Evolutionary conservation across 53 echinoderm and acorn worm species (phyloP).

Genomic region (Actinopyga echinites): DNA sequence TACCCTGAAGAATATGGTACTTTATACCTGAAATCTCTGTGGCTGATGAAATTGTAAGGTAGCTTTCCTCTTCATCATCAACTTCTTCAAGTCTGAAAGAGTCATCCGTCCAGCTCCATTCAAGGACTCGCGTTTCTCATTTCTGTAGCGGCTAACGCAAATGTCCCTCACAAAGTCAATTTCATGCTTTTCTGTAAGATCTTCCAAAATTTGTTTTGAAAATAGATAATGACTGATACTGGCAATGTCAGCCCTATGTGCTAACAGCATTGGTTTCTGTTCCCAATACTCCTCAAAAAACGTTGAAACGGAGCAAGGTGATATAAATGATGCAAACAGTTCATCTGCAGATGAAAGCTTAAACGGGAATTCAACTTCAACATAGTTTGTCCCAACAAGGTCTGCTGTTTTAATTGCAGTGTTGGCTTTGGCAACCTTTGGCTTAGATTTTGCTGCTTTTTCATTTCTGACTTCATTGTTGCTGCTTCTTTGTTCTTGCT

Average conservation of each 20-base stretch:
- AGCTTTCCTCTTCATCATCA: slow-evolving; percentile 69
- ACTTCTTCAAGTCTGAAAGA: slow-evolving; percentile 52
- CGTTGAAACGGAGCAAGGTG: slow-evolving; percentile 35
- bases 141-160: slow-evolving; percentile 63
- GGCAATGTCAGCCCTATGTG: slow-evolving; percentile 21
- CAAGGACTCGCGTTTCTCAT: slow-evolving; percentile 39
- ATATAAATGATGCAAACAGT: slow-evolving; percentile 57
- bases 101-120: slow-evolving; percentile 54
- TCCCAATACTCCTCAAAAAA: slow-evolving; percentile 84
- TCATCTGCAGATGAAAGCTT: slow-evolving; percentile 40
- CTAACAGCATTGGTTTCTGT: slow-evolving; percentile 67
- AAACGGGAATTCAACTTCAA: neutral
- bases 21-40: slow-evolving; percentile 83
- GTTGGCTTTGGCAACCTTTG: too few species aligned
- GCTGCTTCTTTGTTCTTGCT: too few species aligned
- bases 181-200: slow-evolving; percentile 46
- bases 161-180: slow-evolving; percentile 62
- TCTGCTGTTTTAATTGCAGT: neutral
- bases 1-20: neutral
- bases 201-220: slow-evolving; percentile 58
- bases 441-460: neutral
- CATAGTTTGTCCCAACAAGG: neutral
- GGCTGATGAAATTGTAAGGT: slow-evolving; percentile 95
- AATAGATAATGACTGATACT: slow-evolving; percentile 46
- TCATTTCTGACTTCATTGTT: neutral